Percentiles rank a stretch among this genome's conserved stretches.
Evolutionary conservation across 2,888 invertebrate genomes (phyloP).

Genomic region (Ophonus ardosiacus): DNA sequence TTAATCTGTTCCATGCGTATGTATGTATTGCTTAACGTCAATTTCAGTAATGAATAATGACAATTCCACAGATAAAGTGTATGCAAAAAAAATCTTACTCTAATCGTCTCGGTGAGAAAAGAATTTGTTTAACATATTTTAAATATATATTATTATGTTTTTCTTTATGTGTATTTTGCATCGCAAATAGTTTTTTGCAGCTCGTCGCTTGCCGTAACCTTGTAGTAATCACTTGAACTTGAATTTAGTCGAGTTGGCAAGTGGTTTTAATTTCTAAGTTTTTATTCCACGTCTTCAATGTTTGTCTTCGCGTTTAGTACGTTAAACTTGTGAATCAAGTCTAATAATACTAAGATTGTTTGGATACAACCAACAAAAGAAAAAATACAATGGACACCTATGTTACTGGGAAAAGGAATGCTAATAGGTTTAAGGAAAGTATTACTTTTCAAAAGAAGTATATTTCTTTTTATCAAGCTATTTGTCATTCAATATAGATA

Average conservation of each 20-base stretch:
- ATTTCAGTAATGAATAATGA: too few species aligned
- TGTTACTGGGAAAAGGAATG: too few species aligned
- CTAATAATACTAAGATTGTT: not conserved
- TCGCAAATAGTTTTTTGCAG: slow-evolving; percentile 41
- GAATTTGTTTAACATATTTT: not conserved
- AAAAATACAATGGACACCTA: not conserved
- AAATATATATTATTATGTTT: not conserved
- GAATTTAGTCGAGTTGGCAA: slow-evolving; percentile 53
- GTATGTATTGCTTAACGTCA: too few species aligned
- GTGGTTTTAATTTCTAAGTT: slow-evolving; percentile 11
- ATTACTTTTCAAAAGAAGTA: too few species aligned
- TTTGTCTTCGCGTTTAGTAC: not conserved
- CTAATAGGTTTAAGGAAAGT: too few species aligned
- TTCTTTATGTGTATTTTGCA: not conserved
- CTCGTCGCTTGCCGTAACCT: slow-evolving; percentile 32
- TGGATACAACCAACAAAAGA: not conserved
- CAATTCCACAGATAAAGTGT: too few species aligned
- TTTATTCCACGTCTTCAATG: not conserved
- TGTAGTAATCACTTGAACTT: slow-evolving; percentile 55
- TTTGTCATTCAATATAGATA: too few species aligned
- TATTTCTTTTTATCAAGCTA: too few species aligned
- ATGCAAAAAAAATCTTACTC: too few species aligned
- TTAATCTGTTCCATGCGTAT: too few species aligned
- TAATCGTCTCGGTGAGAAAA: not conserved
- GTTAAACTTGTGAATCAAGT: not conserved